Evolutionary conservation across 1,140 invertebrate species (phyloP), one percentile per base, ranked within the genome.

Genomic region (Neotoxoptera formosana): DNA sequence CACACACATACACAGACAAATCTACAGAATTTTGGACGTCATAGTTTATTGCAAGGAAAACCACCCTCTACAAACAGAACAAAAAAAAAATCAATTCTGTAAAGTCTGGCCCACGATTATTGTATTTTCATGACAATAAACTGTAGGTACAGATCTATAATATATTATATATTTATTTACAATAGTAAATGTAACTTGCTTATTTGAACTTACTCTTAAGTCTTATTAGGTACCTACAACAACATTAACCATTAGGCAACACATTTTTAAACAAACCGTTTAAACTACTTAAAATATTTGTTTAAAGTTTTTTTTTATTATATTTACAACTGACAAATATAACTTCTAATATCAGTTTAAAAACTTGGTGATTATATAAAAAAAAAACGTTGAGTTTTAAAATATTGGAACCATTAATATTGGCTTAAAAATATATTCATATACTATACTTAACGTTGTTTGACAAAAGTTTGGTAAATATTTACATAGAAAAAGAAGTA

Each of bases 81-180:
- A 30, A 91, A 34, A 90, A 67, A 67, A 91, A 76, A 91, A 67
- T 47, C 60, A 67, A 91, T 91, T 30, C 60, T 11, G 86, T 88
- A 30, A 17, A 89, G 23, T n/a, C 21, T 41, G n/a, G 45, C 17
- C 2, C 21, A 53, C 34, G 21, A 53, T 53, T 89, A 47, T 84
- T 88, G 53, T 36, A 56, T 56, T 89, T 56, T 14, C 23, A 56
- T 56, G 21, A 89, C 53, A 41, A 41, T 36, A 53, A 23, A 89
- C 51, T 76, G 60, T 41, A 41, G 41, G 41, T 76, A n/a, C 30
- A 76, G n/a, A n/a, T 76, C 14, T 76, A 76, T 76, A n/a, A 67
- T 67, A 30, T 30, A 67, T 0, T 14, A 4, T 53, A 20, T 60
- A n/a, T 67, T 67, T 67, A n/a, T 14, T 41, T 60, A n/a, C 30